Base-by-base conservation (phyloP, 2,113 vertebrate species). In the Sturnus vulgaris region DNA sequence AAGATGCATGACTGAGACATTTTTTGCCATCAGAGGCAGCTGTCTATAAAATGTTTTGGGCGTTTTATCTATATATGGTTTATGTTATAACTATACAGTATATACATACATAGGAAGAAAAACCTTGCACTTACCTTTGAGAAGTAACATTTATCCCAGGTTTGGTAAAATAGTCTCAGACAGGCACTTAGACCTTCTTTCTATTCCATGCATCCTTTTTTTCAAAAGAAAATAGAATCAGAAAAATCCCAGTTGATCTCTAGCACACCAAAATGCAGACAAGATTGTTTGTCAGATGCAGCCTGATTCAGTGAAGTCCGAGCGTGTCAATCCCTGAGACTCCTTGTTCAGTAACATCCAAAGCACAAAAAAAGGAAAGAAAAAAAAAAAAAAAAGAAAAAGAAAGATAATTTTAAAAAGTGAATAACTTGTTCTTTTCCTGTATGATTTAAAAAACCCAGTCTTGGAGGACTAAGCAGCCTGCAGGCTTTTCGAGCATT, bases 271-370 rank as follows among this genome's bases (percentile, higher is more conserved):
- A 97, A 97, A 96, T 47, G 95, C 92, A 96, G 93, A 81, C 50
- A 73, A 84, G 91, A 80, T 87, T 92, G 79, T 90, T 95, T 93
- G 81, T 88, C 90, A 97, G 96, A 96, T 63, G 96, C 97, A 97
- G 95, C 81, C 95, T 90, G 95, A 96, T 97, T 96, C 94, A 93
- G 91, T 53, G 72, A 96, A 94, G 96, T 97, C 97, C 94, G 55
- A 95, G 86, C 39, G 49, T 92, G 84, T 57, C 96, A 93, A 98
- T 96, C 96, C 96, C 94, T 90, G 97, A 97, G 95, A 86, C 91
- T 93, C 96, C 97, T 97, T 96, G 92, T 95, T 96, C 97, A 94
- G 90, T 96, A 97, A 97, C 94, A 98, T 98, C 98, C 98, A 98
- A 65, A 97, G 95, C 93, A 97, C 69, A 68, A 61, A 83, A 91